phyloP scores from a whole-genome alignment of 2,888 invertebrate species.

The Trissolcus japonicus region DNA sequence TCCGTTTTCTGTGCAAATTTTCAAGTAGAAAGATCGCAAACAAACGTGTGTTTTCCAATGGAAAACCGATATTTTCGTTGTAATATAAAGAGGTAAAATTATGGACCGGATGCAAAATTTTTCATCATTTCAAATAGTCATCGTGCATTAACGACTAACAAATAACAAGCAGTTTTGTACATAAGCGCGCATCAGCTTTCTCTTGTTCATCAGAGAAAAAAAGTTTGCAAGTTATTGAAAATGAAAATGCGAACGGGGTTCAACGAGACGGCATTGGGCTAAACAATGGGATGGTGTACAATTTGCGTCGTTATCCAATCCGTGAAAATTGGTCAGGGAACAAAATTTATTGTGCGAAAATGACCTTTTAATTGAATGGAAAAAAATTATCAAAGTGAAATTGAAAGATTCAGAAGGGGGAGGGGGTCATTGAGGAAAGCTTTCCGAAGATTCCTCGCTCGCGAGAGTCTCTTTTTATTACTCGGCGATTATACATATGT shows the following conservation, averaged over 20 bases:
- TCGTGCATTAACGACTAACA: too few relatives aligned
- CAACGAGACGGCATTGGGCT: background rate
- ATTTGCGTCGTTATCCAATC: background rate
- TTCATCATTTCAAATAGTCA: background rate
- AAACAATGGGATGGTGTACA: background rate
- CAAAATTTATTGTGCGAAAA: background rate
- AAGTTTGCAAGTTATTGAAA: conserved; percentile 3
- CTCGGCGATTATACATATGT: too few relatives aligned
- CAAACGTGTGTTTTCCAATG: too few relatives aligned
- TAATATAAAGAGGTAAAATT: background rate
- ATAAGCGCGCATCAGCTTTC: background rate
- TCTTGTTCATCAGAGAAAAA: background rate
- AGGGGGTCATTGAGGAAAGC: too few relatives aligned
- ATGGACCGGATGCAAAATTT: background rate
- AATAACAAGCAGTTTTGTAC: conserved; percentile 2
- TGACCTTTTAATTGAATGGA: background rate
- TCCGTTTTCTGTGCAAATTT: too few relatives aligned
- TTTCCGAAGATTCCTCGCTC: too few relatives aligned
- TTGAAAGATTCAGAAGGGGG: background rate
- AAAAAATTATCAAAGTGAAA: background rate
- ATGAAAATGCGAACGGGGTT: background rate
- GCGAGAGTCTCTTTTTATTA: too few relatives aligned
- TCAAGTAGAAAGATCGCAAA: too few relatives aligned
- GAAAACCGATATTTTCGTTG: too few relatives aligned
- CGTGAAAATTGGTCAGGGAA: background rate